Evolutionary conservation across 1,140 invertebrate genomes (phyloP).

Genomic region (Potamilus streckersoni): DNA sequence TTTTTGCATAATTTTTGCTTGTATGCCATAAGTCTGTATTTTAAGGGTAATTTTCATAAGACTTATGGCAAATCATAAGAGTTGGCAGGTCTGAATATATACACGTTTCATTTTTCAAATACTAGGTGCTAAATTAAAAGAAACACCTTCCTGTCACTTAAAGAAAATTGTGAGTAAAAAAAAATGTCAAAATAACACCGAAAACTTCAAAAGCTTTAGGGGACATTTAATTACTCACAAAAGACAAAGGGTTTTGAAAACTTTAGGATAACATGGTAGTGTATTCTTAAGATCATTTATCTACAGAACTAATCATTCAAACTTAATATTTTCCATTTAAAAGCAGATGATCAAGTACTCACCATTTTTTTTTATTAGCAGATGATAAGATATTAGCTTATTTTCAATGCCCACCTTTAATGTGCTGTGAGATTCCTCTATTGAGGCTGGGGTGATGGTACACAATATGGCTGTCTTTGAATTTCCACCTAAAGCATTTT

Average conservation of each 20-base stretch:
- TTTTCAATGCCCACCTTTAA: conserved; percentile 61
- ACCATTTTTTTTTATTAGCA: not conserved
- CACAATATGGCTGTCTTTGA: conserved; percentile 76
- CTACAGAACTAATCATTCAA: too few relatives aligned
- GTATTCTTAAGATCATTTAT: not conserved
- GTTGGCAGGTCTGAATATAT: too few relatives aligned
- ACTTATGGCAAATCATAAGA: too few relatives aligned
- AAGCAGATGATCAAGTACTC: not conserved
- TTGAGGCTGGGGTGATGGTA: conserved; percentile 74
- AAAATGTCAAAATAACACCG: not conserved
- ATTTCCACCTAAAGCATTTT: conserved; percentile 76
- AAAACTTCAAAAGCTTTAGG: not conserved
- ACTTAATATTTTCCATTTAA: not conserved
- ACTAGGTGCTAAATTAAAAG: too few relatives aligned
- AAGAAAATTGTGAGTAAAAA: too few relatives aligned
- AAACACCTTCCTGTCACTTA: too few relatives aligned
- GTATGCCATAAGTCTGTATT: too few relatives aligned
- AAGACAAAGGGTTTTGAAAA: too few relatives aligned
- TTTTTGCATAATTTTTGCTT: too few relatives aligned
- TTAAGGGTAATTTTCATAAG: too few relatives aligned
- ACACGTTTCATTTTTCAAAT: too few relatives aligned
- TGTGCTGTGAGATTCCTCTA: conserved; percentile 75
- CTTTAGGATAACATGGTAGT: not conserved
- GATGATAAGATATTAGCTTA: not conserved
- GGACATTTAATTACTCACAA: not conserved